Percentiles rank a stretch among this genome's conserved stretches.
phyloP scores from a whole-genome alignment of 2,888 invertebrate genomes.

The Cetonia aurata region DNA sequence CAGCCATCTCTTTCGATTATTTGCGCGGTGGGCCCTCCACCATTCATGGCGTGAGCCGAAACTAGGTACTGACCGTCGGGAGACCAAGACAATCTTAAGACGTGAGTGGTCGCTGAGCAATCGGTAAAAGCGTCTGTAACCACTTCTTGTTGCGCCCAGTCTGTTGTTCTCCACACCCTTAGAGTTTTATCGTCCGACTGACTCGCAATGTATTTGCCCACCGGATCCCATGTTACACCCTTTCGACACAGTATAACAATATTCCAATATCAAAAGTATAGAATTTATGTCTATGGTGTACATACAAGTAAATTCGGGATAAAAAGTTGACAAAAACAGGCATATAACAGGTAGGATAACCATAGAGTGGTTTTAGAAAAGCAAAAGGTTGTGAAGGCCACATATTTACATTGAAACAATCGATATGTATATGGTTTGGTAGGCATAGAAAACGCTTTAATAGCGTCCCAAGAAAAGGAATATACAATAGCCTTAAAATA shows the following conservation, averaged over 20 bases:
- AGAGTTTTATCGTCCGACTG: constrained; percentile 97
- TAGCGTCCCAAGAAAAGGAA: too few species aligned
- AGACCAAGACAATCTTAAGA: constrained; percentile 94
- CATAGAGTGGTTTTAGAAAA: too few species aligned
- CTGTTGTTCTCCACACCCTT: constrained; percentile 94
- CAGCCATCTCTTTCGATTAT: constrained; percentile 95
- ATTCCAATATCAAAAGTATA: not conserved
- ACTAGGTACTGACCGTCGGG: constrained; percentile 98
- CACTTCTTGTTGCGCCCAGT: constrained; percentile 91
- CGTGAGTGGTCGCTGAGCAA: constrained; percentile 89
- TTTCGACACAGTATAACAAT: constrained; percentile 47
- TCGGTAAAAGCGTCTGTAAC: constrained; percentile 95
- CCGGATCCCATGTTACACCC: constrained; percentile 99
- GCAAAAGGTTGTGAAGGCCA: too few species aligned
- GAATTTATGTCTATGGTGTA: too few species aligned
- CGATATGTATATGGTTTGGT: too few species aligned
- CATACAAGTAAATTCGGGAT: too few species aligned
- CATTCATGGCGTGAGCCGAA: constrained; percentile 99
- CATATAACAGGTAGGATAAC: too few species aligned
- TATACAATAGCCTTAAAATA: too few species aligned
- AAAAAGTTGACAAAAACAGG: too few species aligned
- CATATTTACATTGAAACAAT: too few species aligned
- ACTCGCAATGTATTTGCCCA: constrained; percentile 96
- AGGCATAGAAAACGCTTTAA: too few species aligned
- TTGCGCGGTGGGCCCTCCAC: constrained; percentile 96